A percentile compares a stretch with the other conserved stretches of the same genome.
These are phyloP conservation scores for Amphimallon solstitiale DNA, from an alignment of 2,888 invertebrate species.

Conservation along the genomic window DNA sequence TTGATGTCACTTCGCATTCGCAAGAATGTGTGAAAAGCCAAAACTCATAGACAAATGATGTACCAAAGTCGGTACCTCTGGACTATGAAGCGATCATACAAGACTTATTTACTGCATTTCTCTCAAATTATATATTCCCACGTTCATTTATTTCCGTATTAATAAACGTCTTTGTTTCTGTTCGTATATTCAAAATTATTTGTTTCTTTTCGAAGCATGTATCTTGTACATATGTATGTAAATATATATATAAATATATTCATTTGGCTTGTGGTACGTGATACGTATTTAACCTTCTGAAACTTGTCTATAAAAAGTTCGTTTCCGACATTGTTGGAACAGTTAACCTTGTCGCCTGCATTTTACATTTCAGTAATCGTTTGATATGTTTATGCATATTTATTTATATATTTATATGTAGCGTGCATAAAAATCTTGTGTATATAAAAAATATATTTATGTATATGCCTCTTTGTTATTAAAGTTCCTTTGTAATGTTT, in stretches of 20 bases:
- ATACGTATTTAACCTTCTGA: slow-evolving; percentile 24
- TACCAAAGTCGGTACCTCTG: no score
- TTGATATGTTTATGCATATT: neutral
- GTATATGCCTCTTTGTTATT: neutral
- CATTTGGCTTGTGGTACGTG: neutral
- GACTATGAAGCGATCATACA: no score
- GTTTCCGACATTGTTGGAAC: slow-evolving; percentile 25
- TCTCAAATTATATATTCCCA: no score
- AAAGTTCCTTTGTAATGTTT: no score
- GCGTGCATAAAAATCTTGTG: neutral
- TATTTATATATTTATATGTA: neutral
- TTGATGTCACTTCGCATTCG: no score
- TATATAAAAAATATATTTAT: neutral
- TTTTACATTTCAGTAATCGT: slow-evolving; percentile 5
- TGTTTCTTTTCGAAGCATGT: no score
- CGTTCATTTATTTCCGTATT: no score
- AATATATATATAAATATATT: neutral
- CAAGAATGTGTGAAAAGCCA: no score
- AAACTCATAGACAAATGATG: no score
- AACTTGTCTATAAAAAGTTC: slow-evolving; percentile 18
- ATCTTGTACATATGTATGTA: neutral
- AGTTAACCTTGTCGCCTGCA: slow-evolving; percentile 23
- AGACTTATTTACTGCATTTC: no score
- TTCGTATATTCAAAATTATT: no score
- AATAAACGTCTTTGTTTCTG: no score